Base-by-base conservation (phyloP, 2,888 invertebrate species). In the Melanostoma scalare region DNA sequence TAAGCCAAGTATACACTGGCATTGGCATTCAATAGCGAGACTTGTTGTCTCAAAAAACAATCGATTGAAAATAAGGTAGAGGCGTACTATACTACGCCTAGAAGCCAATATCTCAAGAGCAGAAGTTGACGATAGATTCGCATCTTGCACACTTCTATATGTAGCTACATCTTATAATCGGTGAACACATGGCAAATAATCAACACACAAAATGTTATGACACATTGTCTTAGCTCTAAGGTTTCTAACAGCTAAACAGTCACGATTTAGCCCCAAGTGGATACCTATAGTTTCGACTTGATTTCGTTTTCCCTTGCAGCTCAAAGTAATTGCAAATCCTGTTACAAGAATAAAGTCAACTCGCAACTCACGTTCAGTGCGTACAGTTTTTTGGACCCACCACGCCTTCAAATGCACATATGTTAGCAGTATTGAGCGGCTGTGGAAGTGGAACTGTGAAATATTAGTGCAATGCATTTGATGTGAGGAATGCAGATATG, bases 171-270 rank as follows among this genome's bases (percentile, higher is more conserved):
- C 30, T 42, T 56, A 4, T 30, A 63, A 46, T 58, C 31, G 56
- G 6, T 44, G 20, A 20, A 40, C 42, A 56, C 30, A 35, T 50
- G 50, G 68, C 44, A 52, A 68, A 42, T 48, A 38, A 68, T 77
- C 67, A 72, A 68, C 67, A 71, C 6, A 67, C 55, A 42, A 72
- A 77, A 68, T 78, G 78, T 82, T 82, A 58, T 78, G 82, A 82
- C 82, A 82, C 77, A 82, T 82, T 68, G 63, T 82, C 65, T 71
- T 58, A 55, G 65, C 71, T 71, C 48, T 48, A 71, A 20, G 20
- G 20, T 20, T 20, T 20, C 20, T 76, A 60, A 68, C 69, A 52
- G 78, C 78, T 40, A 61, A 68, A 31, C 68, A 52, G 72, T 77
- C 77, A 82, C 81, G 81, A 82, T 36, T 58, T 56, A 52, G 58